Evolutionary conservation across 2,113 vertebrate genomes (phyloP).

Genomic region (Meleagris gallopavo): DNA sequence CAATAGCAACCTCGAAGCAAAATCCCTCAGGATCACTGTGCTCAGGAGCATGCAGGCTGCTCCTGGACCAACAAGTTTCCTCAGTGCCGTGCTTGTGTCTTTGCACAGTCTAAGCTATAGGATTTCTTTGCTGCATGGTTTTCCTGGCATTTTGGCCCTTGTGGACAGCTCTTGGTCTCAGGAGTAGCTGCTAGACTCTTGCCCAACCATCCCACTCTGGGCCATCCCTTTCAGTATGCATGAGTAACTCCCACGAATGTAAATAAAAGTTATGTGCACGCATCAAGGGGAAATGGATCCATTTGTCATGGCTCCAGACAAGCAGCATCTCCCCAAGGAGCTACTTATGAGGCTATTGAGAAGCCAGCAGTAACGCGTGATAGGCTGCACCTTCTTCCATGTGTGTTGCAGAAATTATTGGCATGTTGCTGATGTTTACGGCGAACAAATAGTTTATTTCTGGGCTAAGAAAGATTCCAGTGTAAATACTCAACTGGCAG

Average conservation of each 20-base stretch:
- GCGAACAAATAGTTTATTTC: slow-evolving; percentile 64
- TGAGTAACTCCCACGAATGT: background rate
- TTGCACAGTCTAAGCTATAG: background rate
- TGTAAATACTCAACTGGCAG: slow-evolving; percentile 75
- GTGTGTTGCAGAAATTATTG: slow-evolving; percentile 36
- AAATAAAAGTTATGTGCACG: slow-evolving; percentile 4
- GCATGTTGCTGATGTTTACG: slow-evolving; percentile 8
- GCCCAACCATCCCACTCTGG: background rate
- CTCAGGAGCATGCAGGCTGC: slow-evolving; percentile 12
- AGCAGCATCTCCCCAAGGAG: slow-evolving; percentile 32
- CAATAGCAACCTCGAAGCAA: slow-evolving; percentile 67
- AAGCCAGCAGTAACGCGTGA: slow-evolving; percentile 25
- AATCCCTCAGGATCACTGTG: slow-evolving; percentile 32
- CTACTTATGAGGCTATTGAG: slow-evolving; percentile 33
- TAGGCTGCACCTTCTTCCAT: slow-evolving; percentile 6
- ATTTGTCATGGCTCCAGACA: slow-evolving; percentile 54
- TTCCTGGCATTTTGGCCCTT: background rate
- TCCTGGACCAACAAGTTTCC: background rate
- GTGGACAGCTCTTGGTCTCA: fast-evolving
- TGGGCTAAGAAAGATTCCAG: slow-evolving; percentile 70
- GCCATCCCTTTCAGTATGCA: background rate
- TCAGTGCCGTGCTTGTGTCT: background rate
- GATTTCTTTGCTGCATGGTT: background rate
- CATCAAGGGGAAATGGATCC: background rate
- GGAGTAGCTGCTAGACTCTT: background rate